These are phyloP conservation scores for Brachypalpus laphriformis DNA, from an alignment of 2,888 invertebrate species.

Conservation along the genomic window DNA sequence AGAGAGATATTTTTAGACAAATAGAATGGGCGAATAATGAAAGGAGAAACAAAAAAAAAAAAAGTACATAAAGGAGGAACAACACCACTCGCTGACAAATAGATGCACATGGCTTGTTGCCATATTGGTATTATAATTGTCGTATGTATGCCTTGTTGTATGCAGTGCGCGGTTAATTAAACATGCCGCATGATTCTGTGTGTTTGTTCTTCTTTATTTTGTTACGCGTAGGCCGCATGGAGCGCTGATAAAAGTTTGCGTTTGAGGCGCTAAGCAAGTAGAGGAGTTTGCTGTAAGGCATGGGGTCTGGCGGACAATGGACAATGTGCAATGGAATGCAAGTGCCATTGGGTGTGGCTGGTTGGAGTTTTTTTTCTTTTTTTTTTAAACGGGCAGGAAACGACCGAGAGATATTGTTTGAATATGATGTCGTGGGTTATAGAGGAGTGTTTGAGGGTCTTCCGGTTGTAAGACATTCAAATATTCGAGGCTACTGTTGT, in stretches of 20 bases:
- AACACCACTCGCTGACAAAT: constrained; percentile 20
- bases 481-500: neutral
- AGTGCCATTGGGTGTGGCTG: constrained; percentile 58
- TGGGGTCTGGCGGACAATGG: constrained; percentile 15
- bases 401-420: neutral
- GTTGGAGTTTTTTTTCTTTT: constrained; percentile 3
- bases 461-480: neutral
- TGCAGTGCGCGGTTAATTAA: constrained; percentile 66
- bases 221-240: constrained; percentile 14
- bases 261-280: constrained; percentile 31
- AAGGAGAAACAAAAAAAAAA: neutral
- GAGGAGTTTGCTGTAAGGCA: neutral
- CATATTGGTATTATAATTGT: constrained; percentile 56
- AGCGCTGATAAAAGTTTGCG: constrained; percentile 29
- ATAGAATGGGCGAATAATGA: constrained; percentile 33
- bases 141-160: constrained; percentile 1
- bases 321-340: constrained; percentile 40
- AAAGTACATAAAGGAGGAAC: constrained; percentile 12
- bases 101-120: constrained; percentile 68
- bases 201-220: constrained; percentile 22
- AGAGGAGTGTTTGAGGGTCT: neutral
- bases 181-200: constrained; percentile 58
- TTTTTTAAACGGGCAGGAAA: constrained; percentile 34
- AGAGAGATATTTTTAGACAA: constrained; percentile 56
- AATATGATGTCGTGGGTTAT: constrained; percentile 11